Conservation (phyloP, 2,888 invertebrate species). For the Pheosia gnoma region DNA sequence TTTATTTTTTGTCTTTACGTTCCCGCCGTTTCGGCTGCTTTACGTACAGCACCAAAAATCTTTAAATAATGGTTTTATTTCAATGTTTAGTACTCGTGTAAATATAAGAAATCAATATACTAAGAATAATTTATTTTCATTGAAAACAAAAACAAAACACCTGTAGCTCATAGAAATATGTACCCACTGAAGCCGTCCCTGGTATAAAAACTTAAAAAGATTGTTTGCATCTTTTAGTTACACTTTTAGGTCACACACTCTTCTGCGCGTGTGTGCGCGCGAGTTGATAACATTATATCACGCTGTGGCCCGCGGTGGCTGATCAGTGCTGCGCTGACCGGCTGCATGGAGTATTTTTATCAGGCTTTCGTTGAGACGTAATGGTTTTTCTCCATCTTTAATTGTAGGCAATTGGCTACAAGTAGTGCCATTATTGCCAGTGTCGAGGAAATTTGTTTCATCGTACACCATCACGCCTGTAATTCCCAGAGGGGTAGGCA, state of each 20-base stretch:
- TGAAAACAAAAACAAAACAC: conserved; percentile 7
- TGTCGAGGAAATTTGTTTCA: too few relatives aligned
- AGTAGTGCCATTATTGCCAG: too few relatives aligned
- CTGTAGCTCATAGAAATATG: conserved; percentile 9
- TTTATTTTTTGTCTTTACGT: too few relatives aligned
- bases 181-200: conserved; percentile 52
- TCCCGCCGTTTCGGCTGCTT: too few relatives aligned
- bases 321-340: neutral
- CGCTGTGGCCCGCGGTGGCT: neutral
- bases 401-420: too few relatives aligned
- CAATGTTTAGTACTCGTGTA: too few relatives aligned
- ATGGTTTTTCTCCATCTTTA: neutral
- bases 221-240: conserved; percentile 81
- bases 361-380: conserved; percentile 11
- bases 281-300: conserved; percentile 29
- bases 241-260: conserved; percentile 74
- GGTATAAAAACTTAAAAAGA: conserved; percentile 76
- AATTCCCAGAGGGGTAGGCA: too few relatives aligned
- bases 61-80: too few relatives aligned
- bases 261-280: conserved; percentile 30
- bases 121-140: too few relatives aligned
- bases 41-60: too few relatives aligned
- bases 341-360: conserved; percentile 7
- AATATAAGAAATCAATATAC: too few relatives aligned
- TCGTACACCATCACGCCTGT: too few relatives aligned